Evolutionary conservation across 2,888 invertebrate genomes (phyloP).

Genomic region (Dilophus febrilis): DNA sequence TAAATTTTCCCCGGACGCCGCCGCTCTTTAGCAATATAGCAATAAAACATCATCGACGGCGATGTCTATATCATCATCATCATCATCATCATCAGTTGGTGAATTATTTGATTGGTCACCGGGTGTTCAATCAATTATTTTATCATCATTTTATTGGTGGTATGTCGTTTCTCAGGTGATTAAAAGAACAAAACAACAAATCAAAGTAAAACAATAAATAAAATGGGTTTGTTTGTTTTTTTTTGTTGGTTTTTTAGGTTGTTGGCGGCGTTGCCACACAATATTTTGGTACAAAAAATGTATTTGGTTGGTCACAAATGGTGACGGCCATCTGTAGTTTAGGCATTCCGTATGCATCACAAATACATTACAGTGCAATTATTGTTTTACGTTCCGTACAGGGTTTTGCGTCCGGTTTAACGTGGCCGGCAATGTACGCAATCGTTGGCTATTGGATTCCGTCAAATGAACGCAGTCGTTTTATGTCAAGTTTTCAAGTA

Average conservation of each 20-base stretch:
- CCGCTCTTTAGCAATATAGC: too few species aligned
- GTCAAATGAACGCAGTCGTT: slow-evolving; percentile 48
- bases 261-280: slow-evolving; percentile 53
- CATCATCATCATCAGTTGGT: slow-evolving; percentile 18
- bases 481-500: slow-evolving; percentile 60
- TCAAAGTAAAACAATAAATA: background rate
- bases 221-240: background rate
- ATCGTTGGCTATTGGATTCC: slow-evolving; percentile 58
- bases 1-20: too few species aligned
- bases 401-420: slow-evolving; percentile 52
- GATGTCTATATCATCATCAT: too few species aligned
- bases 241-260: slow-evolving; percentile 18
- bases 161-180: slow-evolving; percentile 47
- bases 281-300: slow-evolving; percentile 49
- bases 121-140: slow-evolving; percentile 42
- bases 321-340: slow-evolving; percentile 50
- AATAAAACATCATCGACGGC: slow-evolving; percentile 4
- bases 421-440: slow-evolving; percentile 63
- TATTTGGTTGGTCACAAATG: slow-evolving; percentile 51
- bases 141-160: slow-evolving; percentile 56
- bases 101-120: slow-evolving; percentile 48
- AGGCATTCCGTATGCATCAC: slow-evolving; percentile 44
- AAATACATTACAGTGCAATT: slow-evolving; percentile 40
- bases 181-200: background rate
- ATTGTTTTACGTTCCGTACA: slow-evolving; percentile 46